Evolutionary conservation across 2,888 invertebrate species (phyloP).

Genomic region (Callosobruchus maculatus): DNA sequence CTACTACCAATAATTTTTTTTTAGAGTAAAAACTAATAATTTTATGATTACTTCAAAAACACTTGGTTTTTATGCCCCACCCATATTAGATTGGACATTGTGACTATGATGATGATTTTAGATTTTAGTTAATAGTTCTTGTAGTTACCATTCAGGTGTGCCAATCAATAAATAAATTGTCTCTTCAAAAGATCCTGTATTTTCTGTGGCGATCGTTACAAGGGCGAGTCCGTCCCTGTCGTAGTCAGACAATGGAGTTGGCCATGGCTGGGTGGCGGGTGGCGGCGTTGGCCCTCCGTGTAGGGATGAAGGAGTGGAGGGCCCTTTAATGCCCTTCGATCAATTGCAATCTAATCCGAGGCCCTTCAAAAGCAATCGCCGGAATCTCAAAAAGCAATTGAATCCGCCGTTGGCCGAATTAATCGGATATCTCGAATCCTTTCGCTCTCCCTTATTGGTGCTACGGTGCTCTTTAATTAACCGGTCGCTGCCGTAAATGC

Average conservation of each 20-base stretch:
- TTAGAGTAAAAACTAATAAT: too few relatives aligned
- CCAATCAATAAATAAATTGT: too few relatives aligned
- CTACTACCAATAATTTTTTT: too few relatives aligned
- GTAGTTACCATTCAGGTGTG: too few relatives aligned
- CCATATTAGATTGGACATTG: too few relatives aligned
- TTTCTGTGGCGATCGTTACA: too few relatives aligned
- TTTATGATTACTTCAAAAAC: too few relatives aligned
- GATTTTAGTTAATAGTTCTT: too few relatives aligned
- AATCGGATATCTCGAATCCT: constrained; percentile 42
- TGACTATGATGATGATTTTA: too few relatives aligned
- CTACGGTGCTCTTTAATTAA: not conserved
- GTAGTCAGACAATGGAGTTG: not conserved
- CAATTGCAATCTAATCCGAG: constrained; percentile 50
- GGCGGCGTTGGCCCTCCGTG: not conserved
- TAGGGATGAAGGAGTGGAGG: not conserved
- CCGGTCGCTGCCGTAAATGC: not conserved
- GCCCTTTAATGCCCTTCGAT: constrained; percentile 48
- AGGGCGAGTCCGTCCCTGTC: not conserved
- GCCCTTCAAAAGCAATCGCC: constrained; percentile 49
- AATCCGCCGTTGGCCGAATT: constrained; percentile 43
- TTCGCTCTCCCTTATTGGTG: constrained; percentile 18
- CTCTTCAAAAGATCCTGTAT: too few relatives aligned
- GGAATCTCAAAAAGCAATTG: constrained; percentile 50
- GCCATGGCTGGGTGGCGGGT: not conserved
- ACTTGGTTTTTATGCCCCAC: too few relatives aligned